A percentile compares a stretch with the other conserved stretches of the same genome.
phyloP scores from a whole-genome alignment of 2,888 invertebrate genomes.

The Agrotis puta region DNA sequence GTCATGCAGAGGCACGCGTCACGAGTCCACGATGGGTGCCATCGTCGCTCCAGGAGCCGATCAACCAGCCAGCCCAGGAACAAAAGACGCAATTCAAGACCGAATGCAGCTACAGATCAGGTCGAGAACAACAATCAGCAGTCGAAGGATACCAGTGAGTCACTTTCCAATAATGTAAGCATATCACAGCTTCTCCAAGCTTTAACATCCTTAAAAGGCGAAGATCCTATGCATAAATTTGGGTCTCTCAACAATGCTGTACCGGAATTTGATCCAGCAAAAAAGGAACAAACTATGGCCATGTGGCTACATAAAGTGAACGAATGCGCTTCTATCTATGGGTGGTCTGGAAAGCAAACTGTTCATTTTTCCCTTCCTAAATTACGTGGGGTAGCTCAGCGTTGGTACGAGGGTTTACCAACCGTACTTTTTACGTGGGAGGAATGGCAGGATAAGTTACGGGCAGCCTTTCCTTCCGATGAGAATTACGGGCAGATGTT shows the following conservation, averaged over 20 bases:
- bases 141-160: not conserved
- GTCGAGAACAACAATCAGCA: not conserved
- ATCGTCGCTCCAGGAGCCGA: not conserved
- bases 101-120: not conserved
- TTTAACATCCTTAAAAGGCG: too few relatives aligned
- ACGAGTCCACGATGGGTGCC: not conserved
- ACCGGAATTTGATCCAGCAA: too few relatives aligned
- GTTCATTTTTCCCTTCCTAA: not conserved
- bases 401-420: not conserved
- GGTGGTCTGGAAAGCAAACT: not conserved
- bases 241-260: too few relatives aligned
- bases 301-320: too few relatives aligned
- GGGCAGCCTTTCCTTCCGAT: not conserved
- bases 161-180: not conserved
- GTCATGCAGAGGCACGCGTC: not conserved
- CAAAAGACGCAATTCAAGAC: not conserved
- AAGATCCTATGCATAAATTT: too few relatives aligned
- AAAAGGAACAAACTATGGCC: too few relatives aligned
- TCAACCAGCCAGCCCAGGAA: not conserved
- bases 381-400: conserved; percentile 1
- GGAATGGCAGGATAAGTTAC: not conserved
- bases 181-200: too few relatives aligned
- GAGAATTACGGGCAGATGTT: not conserved
- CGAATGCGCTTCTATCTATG: not conserved
- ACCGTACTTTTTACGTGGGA: not conserved